A percentile compares a stretch with the other conserved stretches of the same genome.
Evolutionary conservation across 2,888 invertebrate genomes (phyloP).

Genomic region (Urechis unicinctus): DNA sequence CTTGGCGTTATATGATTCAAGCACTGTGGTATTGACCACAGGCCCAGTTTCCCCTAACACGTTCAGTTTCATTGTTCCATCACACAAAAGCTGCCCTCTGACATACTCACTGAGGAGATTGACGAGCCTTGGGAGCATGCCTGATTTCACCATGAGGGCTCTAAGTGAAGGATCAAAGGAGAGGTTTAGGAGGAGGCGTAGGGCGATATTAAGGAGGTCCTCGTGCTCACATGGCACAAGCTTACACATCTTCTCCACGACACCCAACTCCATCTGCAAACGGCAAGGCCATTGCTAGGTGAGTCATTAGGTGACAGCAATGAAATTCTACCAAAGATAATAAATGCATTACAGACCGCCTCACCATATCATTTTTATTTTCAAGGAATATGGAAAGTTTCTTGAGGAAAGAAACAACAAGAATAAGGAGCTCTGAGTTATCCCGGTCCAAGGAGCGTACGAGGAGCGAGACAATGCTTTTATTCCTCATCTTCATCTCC

Average conservation of each 20-base stretch:
- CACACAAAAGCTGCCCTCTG: too few relatives aligned
- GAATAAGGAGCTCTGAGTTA: conserved; percentile 79
- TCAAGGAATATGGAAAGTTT: conserved; percentile 90
- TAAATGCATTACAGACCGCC: too few relatives aligned
- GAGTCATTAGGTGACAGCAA: too few relatives aligned
- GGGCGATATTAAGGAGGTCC: conserved; percentile 73
- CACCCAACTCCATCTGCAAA: conserved; percentile 38
- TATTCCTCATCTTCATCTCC: conserved; percentile 94
- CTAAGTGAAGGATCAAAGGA: conserved; percentile 86
- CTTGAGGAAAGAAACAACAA: conserved; percentile 88
- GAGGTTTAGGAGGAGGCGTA: conserved; percentile 86
- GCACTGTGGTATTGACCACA: too few relatives aligned
- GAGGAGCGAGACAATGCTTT: conserved; percentile 80
- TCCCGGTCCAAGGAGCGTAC: conserved; percentile 83
- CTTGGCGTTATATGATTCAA: too few relatives aligned
- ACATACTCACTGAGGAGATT: conserved; percentile 75
- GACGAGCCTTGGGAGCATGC: conserved; percentile 82
- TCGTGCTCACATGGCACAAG: conserved; percentile 62
- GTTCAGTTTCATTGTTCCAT: too few relatives aligned
- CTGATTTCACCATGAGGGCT: conserved; percentile 81
- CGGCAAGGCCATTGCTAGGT: too few relatives aligned
- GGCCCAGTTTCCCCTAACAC: too few relatives aligned
- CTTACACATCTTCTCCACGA: conserved; percentile 65
- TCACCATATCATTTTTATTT: conserved; percentile 86
- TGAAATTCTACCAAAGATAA: too few relatives aligned